A percentile compares a stretch with the other conserved stretches of the same genome.
Evolutionary conservation across 2,113 vertebrate species (phyloP).

Genomic region (Trachemys scripta): DNA sequence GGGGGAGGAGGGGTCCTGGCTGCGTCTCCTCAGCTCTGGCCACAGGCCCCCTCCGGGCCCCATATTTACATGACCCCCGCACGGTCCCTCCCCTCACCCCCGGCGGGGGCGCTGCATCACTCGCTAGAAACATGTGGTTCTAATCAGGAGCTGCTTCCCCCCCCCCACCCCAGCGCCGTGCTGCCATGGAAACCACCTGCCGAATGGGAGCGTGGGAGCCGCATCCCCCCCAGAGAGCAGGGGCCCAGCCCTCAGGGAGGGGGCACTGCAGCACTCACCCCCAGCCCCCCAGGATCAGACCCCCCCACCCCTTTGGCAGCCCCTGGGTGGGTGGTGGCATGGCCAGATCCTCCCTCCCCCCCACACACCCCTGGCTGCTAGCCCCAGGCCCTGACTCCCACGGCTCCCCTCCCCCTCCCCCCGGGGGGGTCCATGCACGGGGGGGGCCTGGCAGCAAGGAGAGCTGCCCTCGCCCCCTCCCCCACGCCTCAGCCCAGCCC

Average conservation of each 20-base stretch:
- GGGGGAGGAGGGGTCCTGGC: not conserved
- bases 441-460: too few species aligned
- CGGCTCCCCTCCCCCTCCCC: not conserved
- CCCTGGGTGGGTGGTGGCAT: too few species aligned
- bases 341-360: too few species aligned
- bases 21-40: not conserved
- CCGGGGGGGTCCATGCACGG: not conserved
- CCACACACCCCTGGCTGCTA: not conserved
- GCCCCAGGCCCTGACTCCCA: not conserved
- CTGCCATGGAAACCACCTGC: not conserved
- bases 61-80: constrained; percentile 28
- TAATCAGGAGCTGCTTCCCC: not conserved
- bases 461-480: not conserved
- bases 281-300: too few species aligned
- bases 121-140: not conserved
- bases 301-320: too few species aligned
- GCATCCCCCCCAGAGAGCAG: not conserved
- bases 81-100: not conserved
- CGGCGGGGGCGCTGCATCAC: not conserved
- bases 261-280: too few species aligned
- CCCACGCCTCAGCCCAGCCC: not conserved
- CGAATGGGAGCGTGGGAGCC: not conserved
- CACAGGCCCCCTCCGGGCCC: not conserved
- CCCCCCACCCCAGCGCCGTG: too few species aligned
- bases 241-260: not conserved